Evolutionary conservation across 2,888 invertebrate genomes (phyloP).

Genomic region (Callimorpha dominula): DNA sequence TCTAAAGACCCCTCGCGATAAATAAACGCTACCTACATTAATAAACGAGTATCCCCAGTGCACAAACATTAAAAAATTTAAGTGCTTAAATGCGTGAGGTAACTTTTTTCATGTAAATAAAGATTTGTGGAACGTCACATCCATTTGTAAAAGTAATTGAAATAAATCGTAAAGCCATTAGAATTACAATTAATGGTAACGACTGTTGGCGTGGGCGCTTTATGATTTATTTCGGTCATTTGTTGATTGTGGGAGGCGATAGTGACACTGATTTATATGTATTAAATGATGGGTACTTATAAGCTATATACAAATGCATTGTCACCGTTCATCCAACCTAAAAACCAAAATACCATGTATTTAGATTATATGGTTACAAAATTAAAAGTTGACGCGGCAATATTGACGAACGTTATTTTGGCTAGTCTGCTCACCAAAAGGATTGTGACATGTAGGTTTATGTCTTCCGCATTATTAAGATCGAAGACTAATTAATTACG

Average conservation of each 20-base stretch:
- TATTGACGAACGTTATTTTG: not conserved
- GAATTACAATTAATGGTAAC: constrained; percentile 29
- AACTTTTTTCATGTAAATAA: constrained; percentile 18
- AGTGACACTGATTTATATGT: not conserved
- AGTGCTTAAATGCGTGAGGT: constrained; percentile 15
- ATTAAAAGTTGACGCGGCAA: not conserved
- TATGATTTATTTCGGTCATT: constrained; percentile 13
- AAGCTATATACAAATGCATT: not conserved
- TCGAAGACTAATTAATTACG: not conserved
- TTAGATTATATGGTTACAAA: not conserved
- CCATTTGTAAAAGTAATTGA: constrained; percentile 25
- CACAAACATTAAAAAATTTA: not conserved
- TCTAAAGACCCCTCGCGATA: too few relatives aligned
- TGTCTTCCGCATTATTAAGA: not conserved
- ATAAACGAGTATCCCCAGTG: too few relatives aligned
- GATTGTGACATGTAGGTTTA: not conserved
- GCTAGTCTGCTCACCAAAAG: not conserved
- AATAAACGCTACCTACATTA: too few relatives aligned
- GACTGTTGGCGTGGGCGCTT: constrained; percentile 7
- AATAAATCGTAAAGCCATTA: constrained; percentile 30
- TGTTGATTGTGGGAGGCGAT: constrained; percentile 24
- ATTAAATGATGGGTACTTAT: not conserved
- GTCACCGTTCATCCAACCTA: not conserved
- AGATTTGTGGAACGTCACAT: constrained; percentile 3
- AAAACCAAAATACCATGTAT: not conserved